Percentiles rank a stretch among this genome's conserved stretches.
Conservation (phyloP, 2,888 invertebrate species). For the Chironomus tentans region DNA sequence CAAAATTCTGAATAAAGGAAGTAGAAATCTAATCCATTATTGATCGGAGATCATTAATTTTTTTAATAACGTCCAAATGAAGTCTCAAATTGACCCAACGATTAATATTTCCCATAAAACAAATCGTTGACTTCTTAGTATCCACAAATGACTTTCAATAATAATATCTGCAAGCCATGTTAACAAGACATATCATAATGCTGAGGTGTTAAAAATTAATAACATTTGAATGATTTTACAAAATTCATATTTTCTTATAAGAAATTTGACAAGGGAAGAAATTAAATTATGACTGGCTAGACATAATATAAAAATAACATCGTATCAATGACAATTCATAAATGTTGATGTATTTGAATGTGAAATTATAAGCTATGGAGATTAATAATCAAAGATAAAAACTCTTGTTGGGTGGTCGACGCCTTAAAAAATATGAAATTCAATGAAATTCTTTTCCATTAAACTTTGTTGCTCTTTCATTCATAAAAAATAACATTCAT, state of each 20-base stretch:
- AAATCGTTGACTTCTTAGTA: too few species aligned
- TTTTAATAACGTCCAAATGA: too few species aligned
- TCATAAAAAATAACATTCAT: neutral
- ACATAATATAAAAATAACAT: neutral
- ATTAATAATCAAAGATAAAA: neutral
- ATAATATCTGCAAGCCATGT: neutral
- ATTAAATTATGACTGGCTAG: neutral
- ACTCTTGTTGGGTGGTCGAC: neutral
- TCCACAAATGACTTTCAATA: too few species aligned
- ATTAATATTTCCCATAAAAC: too few species aligned
- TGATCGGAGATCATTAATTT: too few species aligned
- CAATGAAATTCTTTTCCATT: neutral
- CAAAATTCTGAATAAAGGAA: too few species aligned
- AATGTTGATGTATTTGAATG: neutral
- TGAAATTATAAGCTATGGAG: constrained; percentile 2
- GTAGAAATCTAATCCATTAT: too few species aligned
- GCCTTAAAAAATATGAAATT: neutral
- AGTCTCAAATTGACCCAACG: too few species aligned
- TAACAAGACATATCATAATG: neutral
- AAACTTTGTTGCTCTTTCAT: neutral
- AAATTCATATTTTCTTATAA: too few species aligned
- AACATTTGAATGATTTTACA: constrained; percentile 9
- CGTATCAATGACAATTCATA: constrained; percentile 21
- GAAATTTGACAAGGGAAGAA: neutral
- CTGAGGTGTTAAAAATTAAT: constrained; percentile 24